Evolutionary conservation across 2,888 invertebrate genomes (phyloP), one percentile per base, ranked within the genome.

Genomic region (Drosophila stalkeri): DNA sequence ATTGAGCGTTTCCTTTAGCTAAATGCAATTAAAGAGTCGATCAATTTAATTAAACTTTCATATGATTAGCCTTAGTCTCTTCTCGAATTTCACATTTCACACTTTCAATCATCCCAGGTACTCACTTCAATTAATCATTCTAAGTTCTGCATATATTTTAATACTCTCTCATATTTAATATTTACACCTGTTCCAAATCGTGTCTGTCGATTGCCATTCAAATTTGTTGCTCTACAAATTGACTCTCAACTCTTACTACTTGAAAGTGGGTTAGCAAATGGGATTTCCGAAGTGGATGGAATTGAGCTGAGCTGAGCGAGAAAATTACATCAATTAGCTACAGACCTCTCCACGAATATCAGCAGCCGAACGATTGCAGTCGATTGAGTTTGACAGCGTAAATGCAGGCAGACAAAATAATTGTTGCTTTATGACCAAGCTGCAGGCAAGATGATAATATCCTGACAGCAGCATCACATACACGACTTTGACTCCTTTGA

Each of bases 101-200:
- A 0, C 5, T 27, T 23, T 23, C 2, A 12, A 44, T 0, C 6
- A 12, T 12, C 0, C 18, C 0, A 8, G n/a, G n/a, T 8, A 2
- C 41, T n/a, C 41, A 37, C 12, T 35, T 0, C 35, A 35, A 35
- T 12, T 27, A 27, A 23, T 23, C 23, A 23, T 23, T 27, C 3
- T 27, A 27, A 27, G 0, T 27, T 27, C 23, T 27, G 23, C 27
- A 27, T 27, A 5, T 5, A 27, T 5, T 27, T 27, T 2, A 27
- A 27, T 5, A 27, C 5, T 27, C 27, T 27, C 27, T 5, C 27
- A 27, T 1, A 27, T 12, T 18, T 20, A 1, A 12, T 12, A 12
- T 14, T 47, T 46, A 8, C 23, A 47, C 2, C 9, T 9, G 16
- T n/a, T 31, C 2, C 12, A n/a, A 12, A 33, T 12, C 2, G 31